Percentiles rank a stretch among this genome's conserved stretches.
Conservation (phyloP, 2,113 vertebrate species). For the Gallinago paraguaiae region DNA sequence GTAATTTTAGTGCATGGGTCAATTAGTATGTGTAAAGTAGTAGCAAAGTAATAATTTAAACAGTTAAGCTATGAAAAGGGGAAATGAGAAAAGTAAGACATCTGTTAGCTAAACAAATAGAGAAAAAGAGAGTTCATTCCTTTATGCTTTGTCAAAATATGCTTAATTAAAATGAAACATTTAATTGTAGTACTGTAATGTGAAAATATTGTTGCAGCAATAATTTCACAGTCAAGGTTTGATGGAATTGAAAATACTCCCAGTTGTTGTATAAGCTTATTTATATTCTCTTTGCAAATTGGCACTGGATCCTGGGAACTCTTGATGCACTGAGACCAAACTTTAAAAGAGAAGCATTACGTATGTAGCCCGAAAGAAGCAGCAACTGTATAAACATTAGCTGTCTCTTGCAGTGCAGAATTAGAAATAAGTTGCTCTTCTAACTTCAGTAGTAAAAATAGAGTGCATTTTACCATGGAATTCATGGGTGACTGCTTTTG, state of each 20-base stretch:
- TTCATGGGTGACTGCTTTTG: not conserved
- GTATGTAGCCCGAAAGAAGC: not conserved
- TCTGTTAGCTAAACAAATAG: constrained; percentile 26
- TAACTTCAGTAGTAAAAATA: not conserved
- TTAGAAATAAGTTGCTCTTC: not conserved
- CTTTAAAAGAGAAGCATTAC: not conserved
- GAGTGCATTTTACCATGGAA: not conserved
- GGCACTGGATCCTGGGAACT: not conserved
- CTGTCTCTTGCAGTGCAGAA: not conserved
- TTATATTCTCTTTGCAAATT: not conserved
- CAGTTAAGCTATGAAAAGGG: constrained; percentile 13
- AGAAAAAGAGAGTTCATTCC: constrained; percentile 25
- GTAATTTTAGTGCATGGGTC: constrained; percentile 60
- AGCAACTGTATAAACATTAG: not conserved
- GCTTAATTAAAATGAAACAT: constrained; percentile 49
- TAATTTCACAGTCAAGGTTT: constrained; percentile 45
- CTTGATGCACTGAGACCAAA: not conserved
- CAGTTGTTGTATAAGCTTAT: not conserved
- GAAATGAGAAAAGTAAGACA: constrained; percentile 32
- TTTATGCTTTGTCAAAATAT: constrained; percentile 55
- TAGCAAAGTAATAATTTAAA: constrained; percentile 56
- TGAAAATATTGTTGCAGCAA: constrained; percentile 20
- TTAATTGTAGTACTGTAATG: constrained; percentile 37
- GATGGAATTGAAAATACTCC: constrained; percentile 23
- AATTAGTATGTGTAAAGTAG: constrained; percentile 50